Evolutionary conservation across 1,140 invertebrate genomes (phyloP), one percentile per base, ranked within the genome.

Genomic region (Lysiphlebus fabarum): DNA sequence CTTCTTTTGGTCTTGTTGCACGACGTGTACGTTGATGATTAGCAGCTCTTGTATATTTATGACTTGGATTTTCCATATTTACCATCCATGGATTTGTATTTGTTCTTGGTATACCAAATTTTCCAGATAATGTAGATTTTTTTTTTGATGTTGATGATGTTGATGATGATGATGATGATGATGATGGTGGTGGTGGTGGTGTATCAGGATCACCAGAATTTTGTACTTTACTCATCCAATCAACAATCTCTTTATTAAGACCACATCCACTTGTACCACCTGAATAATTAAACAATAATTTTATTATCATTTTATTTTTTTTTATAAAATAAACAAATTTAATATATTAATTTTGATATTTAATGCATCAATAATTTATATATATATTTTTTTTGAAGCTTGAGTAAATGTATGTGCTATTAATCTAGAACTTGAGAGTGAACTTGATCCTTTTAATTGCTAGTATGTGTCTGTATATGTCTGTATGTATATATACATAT

Each of bases 171-270:
- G 11, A 75, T 67, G 65, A 82, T 72, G 74, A 76, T 71, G 70
- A 78, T 73, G 65, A 44, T 6, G 75, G 67, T 6, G 75, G 69
- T 4, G 72, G 67, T 7, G 75, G 70, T 4, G 73, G 67, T 6
- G 71, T 63, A 5, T 87, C 85, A n/a, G 86, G 81, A 57, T 88
- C 85, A 0, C 85, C 92, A 8, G 93, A 93, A 79, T 93, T 91
- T 75, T 96, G 93, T 64, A 97, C 86, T 61, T 82, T 83, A 62
- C 95, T 87, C 95, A 98, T 97, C 92, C 93, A 96, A 66, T 92
- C 85, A 56, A 87, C 85, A 33, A 94, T 85, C 58, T 93, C 89
- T 60, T 92, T 89, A 9, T 86, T 93, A 41, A 94, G 87, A 45
- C 93, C 94, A 78, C 93, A 95, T 7, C 92, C 93, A 62, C 85